Evolutionary conservation across 2,888 invertebrate species (phyloP).

Genomic region (Homarus gammarus): DNA sequence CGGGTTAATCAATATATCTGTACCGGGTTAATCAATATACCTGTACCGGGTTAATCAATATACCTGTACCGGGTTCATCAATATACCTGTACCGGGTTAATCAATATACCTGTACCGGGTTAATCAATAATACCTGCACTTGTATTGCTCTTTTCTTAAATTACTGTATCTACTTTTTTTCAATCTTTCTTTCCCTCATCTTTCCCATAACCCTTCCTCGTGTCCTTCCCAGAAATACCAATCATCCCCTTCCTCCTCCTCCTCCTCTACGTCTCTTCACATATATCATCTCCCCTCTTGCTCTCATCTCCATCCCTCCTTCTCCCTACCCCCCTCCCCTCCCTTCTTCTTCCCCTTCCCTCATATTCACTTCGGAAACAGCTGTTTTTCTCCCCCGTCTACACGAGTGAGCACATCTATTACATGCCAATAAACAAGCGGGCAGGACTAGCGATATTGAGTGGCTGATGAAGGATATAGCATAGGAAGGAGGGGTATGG

Average conservation of each 20-base stretch:
- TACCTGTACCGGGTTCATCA: too few species aligned
- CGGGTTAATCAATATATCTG: too few species aligned
- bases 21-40: too few species aligned
- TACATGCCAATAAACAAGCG: conserved; percentile 50
- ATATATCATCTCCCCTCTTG: conserved; percentile 4
- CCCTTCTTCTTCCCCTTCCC: not conserved
- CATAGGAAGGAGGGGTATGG: too few species aligned
- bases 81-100: too few species aligned
- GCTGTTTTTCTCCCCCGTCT: not conserved
- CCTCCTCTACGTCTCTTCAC: not conserved
- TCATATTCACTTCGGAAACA: too few species aligned
- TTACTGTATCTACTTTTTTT: too few species aligned
- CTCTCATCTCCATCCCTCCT: not conserved
- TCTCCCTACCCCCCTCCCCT: not conserved
- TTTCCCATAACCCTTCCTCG: not conserved
- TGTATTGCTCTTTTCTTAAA: too few species aligned
- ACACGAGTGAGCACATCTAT: conserved; percentile 51
- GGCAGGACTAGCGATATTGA: conserved; percentile 40
- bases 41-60: too few species aligned
- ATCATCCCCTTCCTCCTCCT: not conserved
- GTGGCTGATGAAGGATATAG: conserved; percentile 45
- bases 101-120: too few species aligned
- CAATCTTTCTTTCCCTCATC: not conserved
- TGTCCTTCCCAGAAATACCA: too few species aligned
- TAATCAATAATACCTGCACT: too few species aligned